Evolutionary conservation across 1,140 invertebrate species (phyloP), one percentile per base, ranked within the genome.

Genomic region (Cecropterus lyciades): DNA sequence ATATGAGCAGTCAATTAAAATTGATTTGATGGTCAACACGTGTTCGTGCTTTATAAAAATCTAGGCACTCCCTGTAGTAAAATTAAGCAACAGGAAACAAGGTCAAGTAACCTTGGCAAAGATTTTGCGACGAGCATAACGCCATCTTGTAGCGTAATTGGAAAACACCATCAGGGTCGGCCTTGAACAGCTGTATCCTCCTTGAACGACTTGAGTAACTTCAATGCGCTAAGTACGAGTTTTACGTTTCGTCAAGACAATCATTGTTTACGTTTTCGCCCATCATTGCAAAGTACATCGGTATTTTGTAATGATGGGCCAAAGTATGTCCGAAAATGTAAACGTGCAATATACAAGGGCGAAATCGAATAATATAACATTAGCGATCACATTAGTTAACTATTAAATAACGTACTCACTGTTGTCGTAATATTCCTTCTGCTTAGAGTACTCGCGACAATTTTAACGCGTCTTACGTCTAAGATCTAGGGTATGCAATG

Each of bases 401-500:
- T 11, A 8, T 33, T 1, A 33, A 33, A 14, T 33, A 63, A 15
- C 37, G 27, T 17, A n/a, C 11, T 56, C 17, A 56, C 43, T 30
- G 40, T 70, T 82, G 77, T 67, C 76, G 65, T 66, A 82, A 81
- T 74, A 42, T 14, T 14, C 24, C 27, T 49, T 17, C 67, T 77
- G 17, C 69, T 84, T 82, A 80, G 74, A 74, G 73, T 70, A 66
- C 63, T 67, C 49, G 68, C 72, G 82, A 69, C 69, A 68, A 77
- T 83, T 83, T 80, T 84, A 82, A 73, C n/a, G n/a, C 80, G 62
- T 64, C 69, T 62, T 17, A 64, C 66, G n/a, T n/a, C n/a, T n/a
- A 63, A 43, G 42, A 69, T 49, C 45, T 73, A 53, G 66, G n/a
- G n/a, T n/a, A n/a, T n/a, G 46, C 46, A 53, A 24, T 59, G 72